phyloP scores from a whole-genome alignment of 2,113 vertebrate genomes.

The Osmerus mordax region DNA sequence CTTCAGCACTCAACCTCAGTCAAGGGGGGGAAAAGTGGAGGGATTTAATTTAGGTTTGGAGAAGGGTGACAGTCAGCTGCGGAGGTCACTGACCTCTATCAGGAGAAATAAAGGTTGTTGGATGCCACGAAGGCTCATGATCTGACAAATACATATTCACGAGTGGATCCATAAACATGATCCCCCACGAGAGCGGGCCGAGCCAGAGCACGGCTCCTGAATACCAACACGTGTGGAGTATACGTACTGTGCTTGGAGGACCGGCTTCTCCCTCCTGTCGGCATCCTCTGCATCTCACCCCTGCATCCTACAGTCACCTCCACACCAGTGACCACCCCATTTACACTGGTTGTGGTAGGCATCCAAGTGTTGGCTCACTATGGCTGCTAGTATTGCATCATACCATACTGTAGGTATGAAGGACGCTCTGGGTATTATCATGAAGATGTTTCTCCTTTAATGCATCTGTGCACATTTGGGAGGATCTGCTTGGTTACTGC shows the following conservation, averaged over 20 bases:
- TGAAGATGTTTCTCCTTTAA: slow-evolving; percentile 17
- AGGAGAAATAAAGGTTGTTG: slow-evolving; percentile 27
- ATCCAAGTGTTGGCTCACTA: too few species aligned
- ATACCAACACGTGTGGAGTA: slow-evolving; percentile 19
- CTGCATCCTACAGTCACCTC: background rate
- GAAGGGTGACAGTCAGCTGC: slow-evolving; percentile 13
- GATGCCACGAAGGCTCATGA: slow-evolving; percentile 35
- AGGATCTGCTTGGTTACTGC: slow-evolving; percentile 21
- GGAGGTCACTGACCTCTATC: slow-evolving; percentile 34
- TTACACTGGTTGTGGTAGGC: too few species aligned
- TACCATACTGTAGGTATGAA: background rate
- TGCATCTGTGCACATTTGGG: slow-evolving; percentile 12
- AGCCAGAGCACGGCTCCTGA: slow-evolving; percentile 23
- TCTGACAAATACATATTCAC: slow-evolving; percentile 43
- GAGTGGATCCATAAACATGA: slow-evolving; percentile 51
- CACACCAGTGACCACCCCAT: too few species aligned
- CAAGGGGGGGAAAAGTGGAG: slow-evolving; percentile 34
- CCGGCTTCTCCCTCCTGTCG: slow-evolving; percentile 1
- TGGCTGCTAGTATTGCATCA: too few species aligned
- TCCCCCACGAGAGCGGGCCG: slow-evolving; percentile 6
- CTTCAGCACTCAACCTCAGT: slow-evolving; percentile 37
- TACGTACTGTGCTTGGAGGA: slow-evolving; percentile 2
- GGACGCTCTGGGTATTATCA: slow-evolving; percentile 15
- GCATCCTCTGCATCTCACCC: background rate
- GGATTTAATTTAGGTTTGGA: slow-evolving; percentile 39